These are phyloP conservation scores for Ceramica pisi DNA, from an alignment of 2,888 invertebrate species.

Conservation along the genomic window DNA sequence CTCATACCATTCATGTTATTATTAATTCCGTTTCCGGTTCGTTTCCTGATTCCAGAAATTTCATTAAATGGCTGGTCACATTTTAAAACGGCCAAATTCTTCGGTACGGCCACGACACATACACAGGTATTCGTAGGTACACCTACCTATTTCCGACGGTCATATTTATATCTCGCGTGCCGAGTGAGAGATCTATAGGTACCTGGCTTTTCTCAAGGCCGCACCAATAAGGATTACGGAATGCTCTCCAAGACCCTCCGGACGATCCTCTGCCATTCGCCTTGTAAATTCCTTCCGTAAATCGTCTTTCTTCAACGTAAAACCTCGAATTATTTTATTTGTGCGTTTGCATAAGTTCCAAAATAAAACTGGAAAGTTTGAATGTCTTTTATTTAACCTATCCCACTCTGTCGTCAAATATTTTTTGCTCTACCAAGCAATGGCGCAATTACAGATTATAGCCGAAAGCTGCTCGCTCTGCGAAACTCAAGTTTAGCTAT, in stretches of 20 bases:
- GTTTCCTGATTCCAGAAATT: too few species aligned
- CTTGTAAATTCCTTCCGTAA: constrained; percentile 11
- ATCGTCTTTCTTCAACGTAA: neutral
- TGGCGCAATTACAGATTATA: constrained; percentile 2
- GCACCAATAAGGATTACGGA: constrained; percentile 23
- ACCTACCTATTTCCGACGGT: neutral
- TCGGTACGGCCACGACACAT: too few species aligned
- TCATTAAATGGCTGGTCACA: too few species aligned
- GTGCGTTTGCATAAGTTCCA: neutral
- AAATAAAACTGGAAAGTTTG: neutral
- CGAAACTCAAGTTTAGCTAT: neutral
- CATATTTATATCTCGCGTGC: neutral
- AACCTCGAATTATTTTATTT: constrained; percentile 11
- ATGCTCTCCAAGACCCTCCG: constrained; percentile 4
- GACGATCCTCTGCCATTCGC: constrained; percentile 7
- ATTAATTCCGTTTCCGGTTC: too few species aligned
- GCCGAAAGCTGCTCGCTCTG: neutral
- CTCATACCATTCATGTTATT: too few species aligned
- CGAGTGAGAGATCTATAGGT: neutral
- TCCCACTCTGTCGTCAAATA: neutral
- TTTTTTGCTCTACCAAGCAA: constrained; percentile 1
- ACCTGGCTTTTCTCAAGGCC: constrained; percentile 18
- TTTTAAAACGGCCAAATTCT: too few species aligned
- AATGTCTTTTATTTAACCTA: constrained; percentile 20
- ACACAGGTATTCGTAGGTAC: too few species aligned